Base-by-base conservation (phyloP, 2,797 vertebrate genomes). In the Sebastes dallii region DNA sequence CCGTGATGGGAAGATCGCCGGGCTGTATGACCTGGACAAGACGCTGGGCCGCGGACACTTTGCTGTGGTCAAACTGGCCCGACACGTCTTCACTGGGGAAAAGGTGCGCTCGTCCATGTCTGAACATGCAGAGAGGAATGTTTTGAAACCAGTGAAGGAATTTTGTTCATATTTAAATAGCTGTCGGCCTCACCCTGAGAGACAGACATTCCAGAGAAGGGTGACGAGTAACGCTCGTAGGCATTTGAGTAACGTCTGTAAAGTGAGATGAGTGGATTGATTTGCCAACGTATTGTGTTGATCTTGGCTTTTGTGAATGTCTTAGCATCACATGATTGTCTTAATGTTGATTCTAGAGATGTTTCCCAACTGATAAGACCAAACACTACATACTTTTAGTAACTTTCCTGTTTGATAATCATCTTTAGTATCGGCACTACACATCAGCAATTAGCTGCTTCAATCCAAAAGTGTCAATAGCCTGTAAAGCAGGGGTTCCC, bases 1-100 rank as follows among this genome's bases (percentile, higher is more conserved):
- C 54, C 99, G 97, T 46, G 99, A 99, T 72, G 98, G 98, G 60
- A 99, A 99, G 95, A 98, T 99, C 39, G 99, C 99, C 3, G 99
- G 99, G 81, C 95, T 99, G 66, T 99, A 99, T 10, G 98, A 99
- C 91, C 95, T 99, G 95, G 99, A 99, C 95, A 99, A 99, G 95
- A 99, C 99, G 52, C 92, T 99, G 93, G 98, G 99, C 42, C 97
- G 99, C 14, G 99, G 99, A 61, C 99, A 99, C 84, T 99, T 99
- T 82, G 99, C 99, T 16, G 98, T 99, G 89, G 99, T 99, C 78
- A 99, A 99, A 92, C 95, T 99, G 84, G 99, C 99, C 67, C 97
- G 98, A 24, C 98, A 99, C 11, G 99, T 99, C 42, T 99, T 99
- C 78, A 99, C 99, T 9, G 98, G 98, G 25, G 99, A 99, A 92